These are phyloP conservation scores for Erynnis tages DNA, from an alignment of 2,888 invertebrate genomes.

Conservation along the genomic window DNA sequence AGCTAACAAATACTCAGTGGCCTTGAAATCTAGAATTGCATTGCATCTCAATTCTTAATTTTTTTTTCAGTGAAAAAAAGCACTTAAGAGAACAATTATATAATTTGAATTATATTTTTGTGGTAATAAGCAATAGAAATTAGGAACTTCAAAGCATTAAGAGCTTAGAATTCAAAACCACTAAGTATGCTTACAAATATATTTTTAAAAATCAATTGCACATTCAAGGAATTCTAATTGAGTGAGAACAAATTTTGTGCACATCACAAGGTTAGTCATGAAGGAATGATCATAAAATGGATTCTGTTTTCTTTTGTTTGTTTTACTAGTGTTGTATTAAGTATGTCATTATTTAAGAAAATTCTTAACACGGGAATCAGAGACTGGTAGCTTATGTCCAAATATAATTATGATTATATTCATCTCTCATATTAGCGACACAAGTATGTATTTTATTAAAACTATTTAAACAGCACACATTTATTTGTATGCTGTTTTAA, in stretches of 20 bases:
- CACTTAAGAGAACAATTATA: background rate
- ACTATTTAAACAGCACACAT: slow-evolving; percentile 19
- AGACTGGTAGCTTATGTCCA: slow-evolving; percentile 15
- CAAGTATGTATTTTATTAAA: background rate
- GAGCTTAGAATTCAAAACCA: background rate
- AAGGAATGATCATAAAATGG: slow-evolving; percentile 46
- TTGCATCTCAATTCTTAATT: slow-evolving; percentile 19
- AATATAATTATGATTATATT: slow-evolving; percentile 20
- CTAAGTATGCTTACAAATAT: slow-evolving; percentile 1
- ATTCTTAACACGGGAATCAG: slow-evolving; percentile 3
- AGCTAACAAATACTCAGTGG: slow-evolving; percentile 16
- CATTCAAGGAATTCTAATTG: slow-evolving; percentile 19
- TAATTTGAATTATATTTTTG: background rate
- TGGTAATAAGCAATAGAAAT: slow-evolving; percentile 6
- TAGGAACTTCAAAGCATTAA: slow-evolving; percentile 10
- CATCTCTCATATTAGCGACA: slow-evolving; percentile 15
- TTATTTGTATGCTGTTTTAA: slow-evolving; percentile 18
- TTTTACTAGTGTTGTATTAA: background rate
- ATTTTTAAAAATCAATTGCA: slow-evolving; percentile 21
- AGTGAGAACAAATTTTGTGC: slow-evolving; percentile 50
- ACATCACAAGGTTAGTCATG: slow-evolving; percentile 47
- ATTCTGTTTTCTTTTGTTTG: slow-evolving; percentile 12
- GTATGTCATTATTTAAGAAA: background rate
- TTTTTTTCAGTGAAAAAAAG: background rate
- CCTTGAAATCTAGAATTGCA: background rate